Conservation (phyloP, 2,888 invertebrate genomes). For the Seira ritae region DNA sequence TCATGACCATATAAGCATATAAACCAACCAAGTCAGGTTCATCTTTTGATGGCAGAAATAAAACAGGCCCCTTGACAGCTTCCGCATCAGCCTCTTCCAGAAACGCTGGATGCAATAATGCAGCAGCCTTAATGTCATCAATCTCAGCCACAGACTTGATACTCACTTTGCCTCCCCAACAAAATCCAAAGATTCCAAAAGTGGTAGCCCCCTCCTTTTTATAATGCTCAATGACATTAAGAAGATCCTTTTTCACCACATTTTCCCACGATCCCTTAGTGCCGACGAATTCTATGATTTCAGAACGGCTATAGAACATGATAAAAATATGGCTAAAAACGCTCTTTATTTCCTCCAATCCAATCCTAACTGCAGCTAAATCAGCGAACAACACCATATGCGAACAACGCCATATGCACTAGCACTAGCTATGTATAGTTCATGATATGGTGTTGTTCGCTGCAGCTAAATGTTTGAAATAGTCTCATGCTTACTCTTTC, state of each 20-base stretch:
- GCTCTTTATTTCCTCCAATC: background rate
- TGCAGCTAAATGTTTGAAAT: too few relatives aligned
- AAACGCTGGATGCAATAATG: constrained; percentile 65
- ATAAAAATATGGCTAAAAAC: background rate
- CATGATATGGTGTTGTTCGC: too few relatives aligned
- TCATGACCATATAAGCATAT: too few relatives aligned
- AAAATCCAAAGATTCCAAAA: constrained; percentile 61
- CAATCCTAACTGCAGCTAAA: background rate
- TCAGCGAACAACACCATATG: too few relatives aligned
- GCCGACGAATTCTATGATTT: constrained; percentile 54
- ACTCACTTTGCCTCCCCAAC: constrained; percentile 59
- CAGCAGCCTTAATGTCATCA: constrained; percentile 64
- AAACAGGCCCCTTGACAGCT: constrained; percentile 55
- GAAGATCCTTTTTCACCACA: constrained; percentile 59
- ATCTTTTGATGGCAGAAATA: constrained; percentile 65
- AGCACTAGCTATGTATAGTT: too few relatives aligned
- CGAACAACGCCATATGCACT: too few relatives aligned
- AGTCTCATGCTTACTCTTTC: constrained; percentile 52
- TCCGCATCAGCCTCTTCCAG: constrained; percentile 55
- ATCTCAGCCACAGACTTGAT: constrained; percentile 42
- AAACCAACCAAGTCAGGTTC: constrained; percentile 71
- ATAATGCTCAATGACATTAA: constrained; percentile 61
- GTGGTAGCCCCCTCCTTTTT: constrained; percentile 43
- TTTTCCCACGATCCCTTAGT: constrained; percentile 66
- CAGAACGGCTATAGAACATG: constrained; percentile 35